Conservation (phyloP, 2,888 invertebrate species). For the Thymelicus lineola region DNA sequence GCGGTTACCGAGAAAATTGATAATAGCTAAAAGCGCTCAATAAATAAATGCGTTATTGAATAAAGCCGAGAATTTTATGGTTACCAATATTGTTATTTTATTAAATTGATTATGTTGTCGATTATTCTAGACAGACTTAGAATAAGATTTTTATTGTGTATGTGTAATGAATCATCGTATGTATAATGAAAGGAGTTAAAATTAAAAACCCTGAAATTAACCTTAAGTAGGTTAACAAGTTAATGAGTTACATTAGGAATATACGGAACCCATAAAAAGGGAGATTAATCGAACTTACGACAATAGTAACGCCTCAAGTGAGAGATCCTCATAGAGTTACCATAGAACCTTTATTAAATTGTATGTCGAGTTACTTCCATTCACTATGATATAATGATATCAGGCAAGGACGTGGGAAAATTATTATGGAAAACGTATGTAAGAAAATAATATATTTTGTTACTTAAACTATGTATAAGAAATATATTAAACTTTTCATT, state of each 20-base stretch:
- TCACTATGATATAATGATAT: conserved; percentile 31
- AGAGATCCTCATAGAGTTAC: background rate
- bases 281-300: too few relatives aligned
- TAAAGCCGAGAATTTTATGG: background rate
- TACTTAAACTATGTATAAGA: too few relatives aligned
- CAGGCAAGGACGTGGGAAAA: conserved; percentile 33
- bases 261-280: too few relatives aligned
- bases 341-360: background rate
- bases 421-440: conserved; percentile 20
- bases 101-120: background rate
- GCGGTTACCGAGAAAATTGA: conserved; percentile 38
- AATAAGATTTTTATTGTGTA: too few relatives aligned
- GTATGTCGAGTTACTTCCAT: conserved; percentile 15
- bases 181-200: too few relatives aligned
- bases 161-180: too few relatives aligned
- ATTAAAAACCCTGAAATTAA: too few relatives aligned
- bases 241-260: too few relatives aligned
- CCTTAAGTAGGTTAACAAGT: too few relatives aligned
- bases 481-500: too few relatives aligned
- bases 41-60: conserved; percentile 32
- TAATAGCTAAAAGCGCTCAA: conserved; percentile 24
- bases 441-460: conserved; percentile 13
- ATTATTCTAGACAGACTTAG: background rate
- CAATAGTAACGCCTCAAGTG: too few relatives aligned
- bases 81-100: background rate